phyloP scores from a whole-genome alignment of 2,888 invertebrate species.

The Lithosia quadra region DNA sequence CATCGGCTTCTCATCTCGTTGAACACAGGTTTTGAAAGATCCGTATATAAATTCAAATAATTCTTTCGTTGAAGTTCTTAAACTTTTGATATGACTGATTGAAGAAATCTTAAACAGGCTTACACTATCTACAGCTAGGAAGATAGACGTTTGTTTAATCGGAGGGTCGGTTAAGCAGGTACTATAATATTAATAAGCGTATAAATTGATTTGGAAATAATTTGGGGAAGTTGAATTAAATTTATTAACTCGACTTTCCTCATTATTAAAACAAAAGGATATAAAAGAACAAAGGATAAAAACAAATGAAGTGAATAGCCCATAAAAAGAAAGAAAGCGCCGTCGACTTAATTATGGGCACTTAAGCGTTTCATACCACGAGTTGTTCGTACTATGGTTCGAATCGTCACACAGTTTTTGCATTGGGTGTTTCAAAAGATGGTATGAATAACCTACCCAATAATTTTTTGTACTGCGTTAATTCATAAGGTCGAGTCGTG shows the following conservation, averaged over 20 bases:
- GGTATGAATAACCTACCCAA: not conserved
- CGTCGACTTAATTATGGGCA: not conserved
- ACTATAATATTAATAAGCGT: not conserved
- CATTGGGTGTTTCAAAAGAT: not conserved
- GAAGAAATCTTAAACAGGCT: slow-evolving; percentile 42
- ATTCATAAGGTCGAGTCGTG: no score
- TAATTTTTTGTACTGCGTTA: not conserved
- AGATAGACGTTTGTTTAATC: no score
- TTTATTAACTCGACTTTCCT: not conserved
- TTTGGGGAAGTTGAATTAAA: not conserved
- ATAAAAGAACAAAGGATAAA: not conserved
- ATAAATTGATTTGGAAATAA: not conserved
- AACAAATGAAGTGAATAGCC: not conserved
- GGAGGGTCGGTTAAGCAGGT: no score
- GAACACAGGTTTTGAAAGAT: slow-evolving; percentile 59
- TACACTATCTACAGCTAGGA: no score
- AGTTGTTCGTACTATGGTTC: not conserved
- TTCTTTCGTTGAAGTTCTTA: slow-evolving; percentile 19
- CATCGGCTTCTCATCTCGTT: slow-evolving; percentile 56
- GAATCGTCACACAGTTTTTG: not conserved
- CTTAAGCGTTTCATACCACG: no score
- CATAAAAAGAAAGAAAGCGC: not conserved
- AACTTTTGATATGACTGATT: not conserved
- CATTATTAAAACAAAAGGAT: slow-evolving; percentile 1
- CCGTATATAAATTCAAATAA: slow-evolving; percentile 51